Conservation (phyloP, 2,888 invertebrate genomes). For the Brachyptera risi region DNA sequence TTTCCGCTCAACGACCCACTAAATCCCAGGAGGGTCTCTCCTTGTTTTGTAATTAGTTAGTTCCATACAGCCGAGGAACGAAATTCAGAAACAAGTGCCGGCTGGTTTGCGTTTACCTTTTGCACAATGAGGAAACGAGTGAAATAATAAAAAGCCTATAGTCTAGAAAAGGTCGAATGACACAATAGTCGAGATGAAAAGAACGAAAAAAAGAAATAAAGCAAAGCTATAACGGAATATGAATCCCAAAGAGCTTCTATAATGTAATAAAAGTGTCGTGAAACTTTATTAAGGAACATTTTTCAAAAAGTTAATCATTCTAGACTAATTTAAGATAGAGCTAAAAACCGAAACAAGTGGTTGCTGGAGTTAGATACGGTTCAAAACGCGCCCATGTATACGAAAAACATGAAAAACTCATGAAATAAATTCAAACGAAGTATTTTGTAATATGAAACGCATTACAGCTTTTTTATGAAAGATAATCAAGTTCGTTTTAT, state of each 20-base stretch:
- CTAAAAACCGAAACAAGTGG: no score
- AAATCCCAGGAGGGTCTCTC: conserved; percentile 6
- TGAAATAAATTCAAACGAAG: no score
- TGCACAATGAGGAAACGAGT: neutral
- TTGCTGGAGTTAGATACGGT: no score
- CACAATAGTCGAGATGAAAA: neutral
- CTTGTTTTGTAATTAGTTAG: conserved; percentile 17
- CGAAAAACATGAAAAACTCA: no score
- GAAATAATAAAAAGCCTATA: conserved; percentile 1
- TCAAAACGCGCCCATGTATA: no score
- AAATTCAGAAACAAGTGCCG: conserved; percentile 6
- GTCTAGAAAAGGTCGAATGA: neutral
- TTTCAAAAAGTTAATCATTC: no score
- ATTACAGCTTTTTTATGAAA: no score
- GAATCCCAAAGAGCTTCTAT: conserved; percentile 9
- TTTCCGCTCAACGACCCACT: neutral
- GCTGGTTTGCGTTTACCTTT: neutral
- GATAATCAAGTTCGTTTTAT: no score
- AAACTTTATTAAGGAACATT: conserved; percentile 8
- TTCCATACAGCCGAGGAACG: neutral
- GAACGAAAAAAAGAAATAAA: neutral
- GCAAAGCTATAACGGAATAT: neutral
- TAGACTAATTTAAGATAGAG: no score
- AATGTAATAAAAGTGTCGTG: neutral
- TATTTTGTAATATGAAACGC: no score